phyloP scores from a whole-genome alignment of 2,888 invertebrate species.

The Chaetoderma sp. region DNA sequence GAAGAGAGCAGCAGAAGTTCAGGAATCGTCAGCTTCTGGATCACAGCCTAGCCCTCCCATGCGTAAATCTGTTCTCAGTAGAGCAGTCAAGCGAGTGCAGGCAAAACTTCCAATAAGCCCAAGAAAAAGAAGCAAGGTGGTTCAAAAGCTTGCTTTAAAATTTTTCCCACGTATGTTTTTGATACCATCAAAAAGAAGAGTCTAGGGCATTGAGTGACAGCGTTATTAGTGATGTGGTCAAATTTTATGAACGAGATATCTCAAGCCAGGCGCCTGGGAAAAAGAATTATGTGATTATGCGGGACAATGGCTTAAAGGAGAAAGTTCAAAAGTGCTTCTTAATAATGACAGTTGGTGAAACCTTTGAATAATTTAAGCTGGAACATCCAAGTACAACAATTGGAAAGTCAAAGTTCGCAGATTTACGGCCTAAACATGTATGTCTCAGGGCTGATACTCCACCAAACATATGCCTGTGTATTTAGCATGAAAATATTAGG shows the following conservation, averaged over 20 bases:
- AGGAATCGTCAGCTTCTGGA: no score
- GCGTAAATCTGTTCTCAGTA: no score
- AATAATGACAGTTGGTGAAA: slow-evolving; percentile 10
- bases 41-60: no score
- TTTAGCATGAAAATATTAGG: slow-evolving; percentile 20
- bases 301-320: not conserved
- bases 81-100: no score
- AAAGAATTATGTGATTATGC: not conserved
- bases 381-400: slow-evolving; percentile 10
- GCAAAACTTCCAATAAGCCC: no score
- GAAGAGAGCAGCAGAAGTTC: no score
- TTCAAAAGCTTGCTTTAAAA: no score
- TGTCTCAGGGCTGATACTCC: slow-evolving; percentile 1
- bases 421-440: slow-evolving; percentile 18
- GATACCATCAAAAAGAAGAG: no score
- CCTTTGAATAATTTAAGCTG: not conserved
- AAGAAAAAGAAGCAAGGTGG: no score
- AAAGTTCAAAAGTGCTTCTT: slow-evolving; percentile 17
- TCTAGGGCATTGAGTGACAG: no score
- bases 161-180: no score
- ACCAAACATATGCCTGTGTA: slow-evolving; percentile 17
- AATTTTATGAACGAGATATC: not conserved
- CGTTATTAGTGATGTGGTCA: no score
- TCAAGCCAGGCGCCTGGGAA: not conserved
- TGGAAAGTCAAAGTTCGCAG: slow-evolving; percentile 16